Conservation (phyloP, 1,140 invertebrate genomes). For the Drosophila burlai region DNA sequence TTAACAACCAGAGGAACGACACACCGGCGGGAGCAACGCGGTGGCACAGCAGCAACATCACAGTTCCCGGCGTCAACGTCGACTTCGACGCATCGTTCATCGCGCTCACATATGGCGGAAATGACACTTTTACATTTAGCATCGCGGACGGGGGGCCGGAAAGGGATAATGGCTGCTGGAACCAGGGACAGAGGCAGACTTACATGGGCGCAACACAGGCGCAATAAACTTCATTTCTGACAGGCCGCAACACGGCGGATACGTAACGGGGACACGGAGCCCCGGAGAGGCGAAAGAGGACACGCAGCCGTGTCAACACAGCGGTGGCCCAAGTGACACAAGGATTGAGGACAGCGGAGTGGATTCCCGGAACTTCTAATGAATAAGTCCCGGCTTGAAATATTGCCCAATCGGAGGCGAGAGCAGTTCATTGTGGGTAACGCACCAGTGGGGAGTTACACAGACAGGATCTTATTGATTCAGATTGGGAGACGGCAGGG, state of each 20-base stretch:
- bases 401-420: constrained; percentile 40
- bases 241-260: constrained; percentile 74
- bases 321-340: constrained; percentile 49
- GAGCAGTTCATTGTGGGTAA: constrained; percentile 29
- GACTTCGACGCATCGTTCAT: constrained; percentile 79
- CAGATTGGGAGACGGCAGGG: not conserved
- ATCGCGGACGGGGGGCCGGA: constrained; percentile 24
- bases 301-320: constrained; percentile 70
- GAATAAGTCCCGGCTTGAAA: constrained; percentile 68
- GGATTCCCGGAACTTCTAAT: constrained; percentile 47
- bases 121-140: constrained; percentile 82
- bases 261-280: constrained; percentile 23
- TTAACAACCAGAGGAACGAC: constrained; percentile 56
- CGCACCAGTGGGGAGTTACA: constrained; percentile 4
- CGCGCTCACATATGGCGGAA: constrained; percentile 80
- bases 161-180: constrained; percentile 7
- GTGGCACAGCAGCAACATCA: constrained; percentile 23
- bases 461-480: constrained; percentile 39
- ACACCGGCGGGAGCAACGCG: constrained; percentile 34
- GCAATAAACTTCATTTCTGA: constrained; percentile 80
- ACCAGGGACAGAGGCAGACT: constrained; percentile 1
- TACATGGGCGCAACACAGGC: constrained; percentile 65
- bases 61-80: constrained; percentile 32
- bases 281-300: constrained; percentile 34
- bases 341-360: constrained; percentile 5